Evolutionary conservation across 2,888 invertebrate species (phyloP), one percentile per base, ranked within the genome.

Genomic region (Melangyna quadrimaculata): DNA sequence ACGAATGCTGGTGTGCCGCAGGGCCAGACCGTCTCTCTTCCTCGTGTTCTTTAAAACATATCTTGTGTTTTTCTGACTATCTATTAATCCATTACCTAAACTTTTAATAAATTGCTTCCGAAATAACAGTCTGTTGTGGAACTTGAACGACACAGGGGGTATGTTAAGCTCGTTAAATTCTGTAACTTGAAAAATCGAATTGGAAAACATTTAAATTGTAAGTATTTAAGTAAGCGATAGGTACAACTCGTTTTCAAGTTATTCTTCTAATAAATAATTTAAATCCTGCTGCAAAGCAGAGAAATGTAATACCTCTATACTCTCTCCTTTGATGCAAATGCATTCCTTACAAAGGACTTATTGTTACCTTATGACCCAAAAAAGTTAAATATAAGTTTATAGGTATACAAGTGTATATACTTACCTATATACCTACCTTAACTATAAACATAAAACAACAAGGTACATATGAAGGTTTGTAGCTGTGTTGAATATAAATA

Each of bases 311-410:
- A n/a, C n/a, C n/a, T n/a, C n/a, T 61, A 5, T 19, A 63, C 51
- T 24, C 45, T 29, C 45, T n/a, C 63, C n/a, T 63, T n/a, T n/a
- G n/a, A n/a, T n/a, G 43, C 48, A 45, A 67, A 67, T 67, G 67
- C 67, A 67, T 51, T 51, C 35, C 12, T 51, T 51, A 67, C 67
- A 35, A 67, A 51, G 35, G 51, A 51, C 22, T 67, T 67, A 65
- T 12, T n/a, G n/a, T 40, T 65, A 65, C 65, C 67, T 67, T 22
- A 51, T 67, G 67, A 67, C 67, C 67, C 35, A 51, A 67, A 37
- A 40, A 59, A 37, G 35, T 59, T 22, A 37, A 59, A 35, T 59
- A 37, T 32, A 59, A 35, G 12, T 57, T 19, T 14, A 12, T 32
- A 57, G 12, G 19, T 12, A 43, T 9, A 9, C 8, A 45, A 4